Evolutionary conservation across 1,140 invertebrate species (phyloP).

Genomic region (Laupala kohalensis): DNA sequence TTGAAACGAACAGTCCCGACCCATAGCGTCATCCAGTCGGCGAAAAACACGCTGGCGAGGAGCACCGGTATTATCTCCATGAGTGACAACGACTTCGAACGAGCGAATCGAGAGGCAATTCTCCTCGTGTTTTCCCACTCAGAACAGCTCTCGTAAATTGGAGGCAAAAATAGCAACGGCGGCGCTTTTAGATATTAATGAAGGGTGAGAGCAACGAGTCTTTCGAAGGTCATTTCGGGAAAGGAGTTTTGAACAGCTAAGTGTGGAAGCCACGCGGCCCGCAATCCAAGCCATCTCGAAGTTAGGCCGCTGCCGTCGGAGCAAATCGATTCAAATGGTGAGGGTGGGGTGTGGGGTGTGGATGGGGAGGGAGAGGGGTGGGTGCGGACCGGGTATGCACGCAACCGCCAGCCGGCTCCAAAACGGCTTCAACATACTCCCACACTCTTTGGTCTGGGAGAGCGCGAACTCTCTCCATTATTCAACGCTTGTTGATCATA

Average conservation of each 20-base stretch:
- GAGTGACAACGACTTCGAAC: no score
- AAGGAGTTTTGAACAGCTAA: not conserved
- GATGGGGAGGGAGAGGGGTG: not conserved
- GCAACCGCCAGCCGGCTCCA: not conserved
- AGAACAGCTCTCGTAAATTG: not conserved
- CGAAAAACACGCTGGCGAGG: no score
- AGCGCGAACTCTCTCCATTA: not conserved
- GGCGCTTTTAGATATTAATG: not conserved
- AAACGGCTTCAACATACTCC: not conserved
- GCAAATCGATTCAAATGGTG: not conserved
- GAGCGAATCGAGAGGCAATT: no score
- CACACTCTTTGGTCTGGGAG: not conserved
- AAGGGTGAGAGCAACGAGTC: not conserved
- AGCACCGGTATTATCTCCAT: no score
- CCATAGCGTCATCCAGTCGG: no score
- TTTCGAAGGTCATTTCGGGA: not conserved
- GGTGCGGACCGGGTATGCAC: not conserved
- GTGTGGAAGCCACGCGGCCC: not conserved
- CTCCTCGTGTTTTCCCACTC: not conserved
- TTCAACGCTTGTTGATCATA: no score
- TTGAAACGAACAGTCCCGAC: no score
- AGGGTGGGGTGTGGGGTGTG: not conserved
- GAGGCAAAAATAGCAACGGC: not conserved
- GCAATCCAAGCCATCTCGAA: not conserved
- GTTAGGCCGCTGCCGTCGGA: not conserved